These are phyloP conservation scores for Thecocarcelia acutangulata DNA, from an alignment of 2,888 invertebrate species.

Conservation along the genomic window DNA sequence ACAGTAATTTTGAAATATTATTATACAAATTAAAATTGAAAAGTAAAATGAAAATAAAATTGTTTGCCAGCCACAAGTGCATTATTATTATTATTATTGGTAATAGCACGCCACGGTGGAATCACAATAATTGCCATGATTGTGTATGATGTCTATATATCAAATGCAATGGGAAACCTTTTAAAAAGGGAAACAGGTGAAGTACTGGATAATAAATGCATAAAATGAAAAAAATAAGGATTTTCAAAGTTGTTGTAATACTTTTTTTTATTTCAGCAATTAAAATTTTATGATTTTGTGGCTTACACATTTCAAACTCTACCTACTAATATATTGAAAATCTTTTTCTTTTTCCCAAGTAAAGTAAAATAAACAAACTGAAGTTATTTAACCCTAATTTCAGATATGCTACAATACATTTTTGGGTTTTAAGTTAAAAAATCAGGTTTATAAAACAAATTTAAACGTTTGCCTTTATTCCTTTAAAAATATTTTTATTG, in stretches of 20 bases:
- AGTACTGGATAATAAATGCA: slow-evolving; percentile 14
- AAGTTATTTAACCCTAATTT: too few species aligned
- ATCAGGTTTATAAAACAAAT: too few species aligned
- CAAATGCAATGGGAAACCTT: slow-evolving; percentile 29
- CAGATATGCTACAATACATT: too few species aligned
- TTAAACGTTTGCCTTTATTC: too few species aligned
- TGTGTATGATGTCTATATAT: slow-evolving; percentile 45
- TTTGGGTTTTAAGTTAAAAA: too few species aligned
- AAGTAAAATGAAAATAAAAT: slow-evolving; percentile 12
- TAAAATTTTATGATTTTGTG: not conserved
- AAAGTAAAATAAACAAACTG: too few species aligned
- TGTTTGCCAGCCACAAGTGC: slow-evolving; percentile 30
- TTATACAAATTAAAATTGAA: slow-evolving; percentile 18
- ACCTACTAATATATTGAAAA: too few species aligned
- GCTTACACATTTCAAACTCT: not conserved
- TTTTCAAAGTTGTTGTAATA: not conserved
- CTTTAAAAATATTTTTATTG: too few species aligned
- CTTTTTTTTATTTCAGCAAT: not conserved
- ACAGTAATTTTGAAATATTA: slow-evolving; percentile 15
- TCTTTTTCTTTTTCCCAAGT: too few species aligned
- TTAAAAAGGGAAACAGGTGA: slow-evolving; percentile 8
- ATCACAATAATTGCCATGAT: slow-evolving; percentile 43
- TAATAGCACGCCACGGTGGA: slow-evolving; percentile 33
- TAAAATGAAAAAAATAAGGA: not conserved
- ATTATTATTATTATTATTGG: slow-evolving; percentile 45